Evolutionary conservation across 1,140 invertebrate species (phyloP), one percentile per base, ranked within the genome.

Genomic region (Matsumurasca onukii): DNA sequence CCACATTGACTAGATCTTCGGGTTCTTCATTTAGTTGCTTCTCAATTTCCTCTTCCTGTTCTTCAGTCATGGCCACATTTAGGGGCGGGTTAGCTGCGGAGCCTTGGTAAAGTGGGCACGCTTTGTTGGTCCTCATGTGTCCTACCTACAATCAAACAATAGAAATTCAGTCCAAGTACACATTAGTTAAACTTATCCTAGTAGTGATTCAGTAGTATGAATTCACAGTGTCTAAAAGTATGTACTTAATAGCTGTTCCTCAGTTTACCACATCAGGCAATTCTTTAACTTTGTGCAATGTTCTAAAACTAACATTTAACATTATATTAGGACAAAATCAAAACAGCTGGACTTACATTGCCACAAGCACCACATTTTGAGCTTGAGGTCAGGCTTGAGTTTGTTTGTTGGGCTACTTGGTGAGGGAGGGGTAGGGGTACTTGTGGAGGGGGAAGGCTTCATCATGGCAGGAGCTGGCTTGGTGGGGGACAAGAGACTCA

Each of bases 281-380:
- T n/a, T n/a, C n/a, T n/a, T n/a, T n/a, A n/a, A n/a, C n/a, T n/a
- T n/a, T n/a, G n/a, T n/a, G n/a, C n/a, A n/a, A n/a, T n/a, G n/a
- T n/a, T n/a, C n/a, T n/a, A n/a, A n/a, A n/a, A n/a, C n/a, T n/a
- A n/a, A n/a, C n/a, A n/a, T n/a, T n/a, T n/a, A n/a, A n/a, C n/a
- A n/a, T n/a, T n/a, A n/a, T n/a, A n/a, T n/a, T n/a, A n/a, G n/a
- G n/a, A n/a, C n/a, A n/a, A n/a, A n/a, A n/a, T n/a, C n/a, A n/a
- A n/a, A n/a, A n/a, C n/a, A n/a, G n/a, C n/a, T n/a, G n/a, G 88
- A 1, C 89, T 88, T 27, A 90, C 90, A 75, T 94, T 91, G 2
- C 97, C 97, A 82, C 98, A 99, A 17, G 97, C 97, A 20, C 97
- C 96, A 81, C 98, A 99, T 82, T 86, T n/a, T 88, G 20, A 99